phyloP scores from a whole-genome alignment of 2,113 vertebrate species.

The Caloenas nicobarica region DNA sequence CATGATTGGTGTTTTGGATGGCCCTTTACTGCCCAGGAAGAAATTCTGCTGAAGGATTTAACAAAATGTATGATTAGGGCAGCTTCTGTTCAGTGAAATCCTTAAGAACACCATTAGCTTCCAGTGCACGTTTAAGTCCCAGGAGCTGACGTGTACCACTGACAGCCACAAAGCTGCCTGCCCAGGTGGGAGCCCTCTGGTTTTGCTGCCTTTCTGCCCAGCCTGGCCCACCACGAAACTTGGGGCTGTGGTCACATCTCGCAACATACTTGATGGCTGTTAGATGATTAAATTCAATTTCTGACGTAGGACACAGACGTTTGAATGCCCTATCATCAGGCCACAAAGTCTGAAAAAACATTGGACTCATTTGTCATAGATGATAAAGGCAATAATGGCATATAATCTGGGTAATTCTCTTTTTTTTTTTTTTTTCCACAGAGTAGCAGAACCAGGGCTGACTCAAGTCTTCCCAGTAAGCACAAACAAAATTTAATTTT shows the following conservation, averaged over 20 bases:
- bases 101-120: not conserved
- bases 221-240: fast-evolving
- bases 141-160: not conserved
- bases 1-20: not conserved
- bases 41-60: not conserved
- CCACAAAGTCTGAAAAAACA: not conserved
- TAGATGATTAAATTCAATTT: not conserved
- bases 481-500: slow-evolving; percentile 49
- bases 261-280: not conserved
- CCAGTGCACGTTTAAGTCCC: not conserved
- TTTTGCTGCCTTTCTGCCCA: not conserved
- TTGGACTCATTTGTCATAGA: not conserved
- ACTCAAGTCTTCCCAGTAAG: slow-evolving; percentile 54
- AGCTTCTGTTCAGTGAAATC: not conserved
- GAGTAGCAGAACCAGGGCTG: slow-evolving; percentile 16
- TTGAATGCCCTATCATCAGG: not conserved
- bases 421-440: not conserved
- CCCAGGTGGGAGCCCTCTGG: not conserved
- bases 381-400: slow-evolving; percentile 4
- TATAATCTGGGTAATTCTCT: not conserved
- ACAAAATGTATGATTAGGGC: not conserved
- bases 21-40: not conserved
- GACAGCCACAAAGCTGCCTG: not conserved
- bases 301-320: not conserved
- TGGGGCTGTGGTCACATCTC: not conserved